A percentile compares a stretch with the other conserved stretches of the same genome.
These are phyloP conservation scores for Penaeus indicus DNA, from an alignment of 1,140 invertebrate species.

Conservation along the genomic window DNA sequence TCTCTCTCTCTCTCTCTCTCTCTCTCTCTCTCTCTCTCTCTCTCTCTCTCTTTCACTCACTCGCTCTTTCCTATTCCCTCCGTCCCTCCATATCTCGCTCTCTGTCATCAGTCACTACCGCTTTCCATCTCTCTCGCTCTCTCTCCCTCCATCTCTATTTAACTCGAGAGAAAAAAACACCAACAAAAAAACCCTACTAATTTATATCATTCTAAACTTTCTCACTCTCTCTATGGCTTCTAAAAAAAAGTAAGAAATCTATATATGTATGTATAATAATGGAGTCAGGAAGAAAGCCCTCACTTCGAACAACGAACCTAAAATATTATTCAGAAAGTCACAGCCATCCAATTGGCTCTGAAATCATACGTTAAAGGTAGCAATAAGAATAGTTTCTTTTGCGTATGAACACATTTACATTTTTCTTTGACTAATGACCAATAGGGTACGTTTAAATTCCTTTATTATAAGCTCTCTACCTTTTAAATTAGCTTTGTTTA, in stretches of 20 bases:
- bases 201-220: not conserved
- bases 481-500: not conserved
- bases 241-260: too few species aligned
- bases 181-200: not conserved
- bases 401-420: too few species aligned
- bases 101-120: not conserved
- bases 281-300: too few species aligned
- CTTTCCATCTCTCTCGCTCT: conserved; percentile 11
- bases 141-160: conserved; percentile 9
- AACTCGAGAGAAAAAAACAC: not conserved
- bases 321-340: too few species aligned
- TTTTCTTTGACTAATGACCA: too few species aligned
- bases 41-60: not conserved
- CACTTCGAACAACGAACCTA: too few species aligned
- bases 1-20: not conserved
- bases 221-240: not conserved
- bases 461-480: not conserved
- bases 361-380: too few species aligned
- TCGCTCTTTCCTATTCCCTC: not conserved
- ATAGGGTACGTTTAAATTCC: too few species aligned
- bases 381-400: too few species aligned
- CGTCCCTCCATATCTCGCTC: not conserved
- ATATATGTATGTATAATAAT: too few species aligned
- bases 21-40: too few species aligned
- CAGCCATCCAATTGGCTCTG: too few species aligned